Percentiles rank a stretch among this genome's conserved stretches.
Evolutionary conservation across 1,140 invertebrate genomes (phyloP).

Genomic region (Probaryconus sp.): DNA sequence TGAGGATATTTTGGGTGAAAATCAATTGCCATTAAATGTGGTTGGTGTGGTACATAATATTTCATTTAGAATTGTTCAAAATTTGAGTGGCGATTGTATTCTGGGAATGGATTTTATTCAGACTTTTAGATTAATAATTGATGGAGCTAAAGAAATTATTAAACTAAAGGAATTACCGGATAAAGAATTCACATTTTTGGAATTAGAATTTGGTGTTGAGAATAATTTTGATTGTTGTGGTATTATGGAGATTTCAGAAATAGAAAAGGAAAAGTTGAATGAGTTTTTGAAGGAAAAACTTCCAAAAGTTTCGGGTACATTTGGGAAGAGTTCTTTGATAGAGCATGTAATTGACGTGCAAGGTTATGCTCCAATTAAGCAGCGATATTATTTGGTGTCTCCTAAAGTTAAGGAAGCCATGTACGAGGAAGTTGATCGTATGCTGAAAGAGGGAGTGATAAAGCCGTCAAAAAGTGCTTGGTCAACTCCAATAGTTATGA

Average conservation of each 20-base stretch:
- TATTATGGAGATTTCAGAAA: not conserved
- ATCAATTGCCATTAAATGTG: not conserved
- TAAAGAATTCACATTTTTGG: no score
- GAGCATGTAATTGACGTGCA: conserved; percentile 65
- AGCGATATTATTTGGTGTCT: conserved; percentile 45
- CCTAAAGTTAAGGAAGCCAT: conserved; percentile 19
- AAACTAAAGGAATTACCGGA: no score
- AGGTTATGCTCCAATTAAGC: conserved; percentile 47
- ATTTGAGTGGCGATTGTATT: conserved; percentile 24
- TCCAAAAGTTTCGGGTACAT: not conserved
- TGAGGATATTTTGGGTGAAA: conserved; percentile 13
- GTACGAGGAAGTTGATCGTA: conserved; percentile 34
- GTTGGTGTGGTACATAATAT: conserved; percentile 6
- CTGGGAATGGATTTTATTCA: conserved; percentile 38
- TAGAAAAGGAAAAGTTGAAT: not conserved
- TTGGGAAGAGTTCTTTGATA: conserved; percentile 27
- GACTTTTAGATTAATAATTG: no score
- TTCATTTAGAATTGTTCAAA: conserved; percentile 11
- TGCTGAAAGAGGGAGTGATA: conserved; percentile 48
- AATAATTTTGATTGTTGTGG: not conserved
- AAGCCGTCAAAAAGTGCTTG: conserved; percentile 36
- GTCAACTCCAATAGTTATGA: no score
- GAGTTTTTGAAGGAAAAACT: not conserved
- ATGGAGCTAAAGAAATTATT: no score
- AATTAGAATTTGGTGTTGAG: no score